A percentile compares a stretch with the other conserved stretches of the same genome.
phyloP scores from a whole-genome alignment of 2,888 invertebrate species.

The Ennomos quercinarius region DNA sequence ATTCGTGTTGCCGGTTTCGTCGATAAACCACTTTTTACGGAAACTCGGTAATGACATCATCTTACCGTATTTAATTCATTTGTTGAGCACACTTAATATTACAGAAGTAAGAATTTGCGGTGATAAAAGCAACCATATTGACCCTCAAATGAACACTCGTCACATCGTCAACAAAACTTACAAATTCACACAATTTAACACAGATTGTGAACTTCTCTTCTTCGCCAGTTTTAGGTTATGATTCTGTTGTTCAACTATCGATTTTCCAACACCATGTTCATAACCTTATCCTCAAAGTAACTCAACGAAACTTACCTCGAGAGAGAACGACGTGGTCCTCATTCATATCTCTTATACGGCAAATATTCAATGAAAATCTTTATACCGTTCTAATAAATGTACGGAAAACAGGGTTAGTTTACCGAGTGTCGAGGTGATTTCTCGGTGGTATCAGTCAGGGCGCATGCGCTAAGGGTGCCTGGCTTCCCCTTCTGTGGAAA shows the following conservation, averaged over 20 bases:
- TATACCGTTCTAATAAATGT: conserved; percentile 47
- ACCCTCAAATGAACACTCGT: not conserved
- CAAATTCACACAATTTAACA: not conserved
- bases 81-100: conserved; percentile 24
- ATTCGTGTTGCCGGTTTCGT: not conserved
- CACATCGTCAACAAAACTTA: not conserved
- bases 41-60: conserved; percentile 28
- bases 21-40: not conserved
- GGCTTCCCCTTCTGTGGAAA: conserved; percentile 48
- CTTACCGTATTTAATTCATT: conserved; percentile 27
- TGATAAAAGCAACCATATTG: not conserved
- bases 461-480: conserved; percentile 59
- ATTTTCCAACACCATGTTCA: conserved; percentile 61
- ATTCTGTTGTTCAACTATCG: conserved; percentile 77
- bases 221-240: conserved; percentile 64
- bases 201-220: conserved; percentile 9
- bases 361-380: conserved; percentile 66
- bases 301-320: conserved; percentile 88
- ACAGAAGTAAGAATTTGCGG: not conserved
- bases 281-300: conserved; percentile 44
- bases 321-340: conserved; percentile 94
- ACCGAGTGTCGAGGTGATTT: conserved; percentile 36
- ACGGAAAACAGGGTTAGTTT: conserved; percentile 36
- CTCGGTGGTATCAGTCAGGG: conserved; percentile 35
- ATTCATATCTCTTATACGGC: conserved; percentile 90